Percentiles rank a stretch among this genome's conserved stretches.
These are phyloP conservation scores for Holocentrus rufus DNA, from an alignment of 2,797 vertebrate genomes.

Conservation along the genomic window DNA sequence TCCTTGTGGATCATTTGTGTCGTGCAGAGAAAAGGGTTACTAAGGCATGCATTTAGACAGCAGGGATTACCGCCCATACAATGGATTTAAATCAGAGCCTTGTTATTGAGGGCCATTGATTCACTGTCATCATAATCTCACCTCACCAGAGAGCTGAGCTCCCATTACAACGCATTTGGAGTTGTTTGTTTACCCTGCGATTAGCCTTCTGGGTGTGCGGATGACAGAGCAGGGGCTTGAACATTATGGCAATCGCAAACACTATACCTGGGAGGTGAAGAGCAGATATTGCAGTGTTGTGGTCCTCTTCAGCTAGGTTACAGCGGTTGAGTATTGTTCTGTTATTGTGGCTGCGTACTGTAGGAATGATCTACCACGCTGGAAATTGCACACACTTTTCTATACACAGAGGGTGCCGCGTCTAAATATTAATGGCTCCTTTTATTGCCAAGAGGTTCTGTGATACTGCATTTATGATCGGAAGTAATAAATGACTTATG, in stretches of 20 bases:
- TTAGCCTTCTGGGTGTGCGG: slow-evolving; percentile 57
- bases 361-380: slow-evolving; percentile 8
- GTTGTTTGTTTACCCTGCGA: slow-evolving; percentile 70
- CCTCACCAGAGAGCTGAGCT: slow-evolving; percentile 61
- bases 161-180: slow-evolving; percentile 64
- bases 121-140: slow-evolving; percentile 76
- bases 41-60: slow-evolving; percentile 44
- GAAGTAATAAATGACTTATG: slow-evolving; percentile 55
- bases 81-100: slow-evolving; percentile 69
- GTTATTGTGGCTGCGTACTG: slow-evolving; percentile 4
- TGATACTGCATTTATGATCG: slow-evolving; percentile 55
- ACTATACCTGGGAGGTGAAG: slow-evolving; percentile 43
- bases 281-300: slow-evolving; percentile 30
- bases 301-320: slow-evolving; percentile 22
- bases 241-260: slow-evolving; percentile 34
- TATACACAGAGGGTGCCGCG: slow-evolving; percentile 14
- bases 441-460: slow-evolving; percentile 48
- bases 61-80: slow-evolving; percentile 45
- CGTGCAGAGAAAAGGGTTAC: slow-evolving; percentile 35
- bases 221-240: slow-evolving; percentile 45
- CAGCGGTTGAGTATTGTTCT: slow-evolving; percentile 32
- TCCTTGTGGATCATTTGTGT: slow-evolving; percentile 39
- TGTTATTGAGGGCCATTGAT: slow-evolving; percentile 74
- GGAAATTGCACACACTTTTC: slow-evolving; percentile 13
- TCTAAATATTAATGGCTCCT: slow-evolving; percentile 58